A percentile compares a stretch with the other conserved stretches of the same genome.
Conservation (phyloP, 2,113 vertebrate species). For the Mirounga angustirostris region DNA sequence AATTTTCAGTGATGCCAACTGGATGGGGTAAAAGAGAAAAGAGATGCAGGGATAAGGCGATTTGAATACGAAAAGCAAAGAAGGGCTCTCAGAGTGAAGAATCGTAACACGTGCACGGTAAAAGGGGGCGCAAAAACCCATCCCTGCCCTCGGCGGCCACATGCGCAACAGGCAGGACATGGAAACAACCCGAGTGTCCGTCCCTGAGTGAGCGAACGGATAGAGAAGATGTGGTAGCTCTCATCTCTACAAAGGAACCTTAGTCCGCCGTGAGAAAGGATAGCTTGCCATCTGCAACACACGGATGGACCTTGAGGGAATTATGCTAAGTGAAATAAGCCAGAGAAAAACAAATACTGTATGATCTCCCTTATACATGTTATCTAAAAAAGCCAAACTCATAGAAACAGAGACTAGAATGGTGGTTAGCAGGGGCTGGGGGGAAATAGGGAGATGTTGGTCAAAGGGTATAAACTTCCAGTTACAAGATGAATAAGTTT, state of each 20-base stretch:
- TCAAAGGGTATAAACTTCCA: neutral
- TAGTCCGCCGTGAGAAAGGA: neutral
- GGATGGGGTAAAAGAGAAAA: neutral
- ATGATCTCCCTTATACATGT: neutral
- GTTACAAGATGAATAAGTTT: neutral
- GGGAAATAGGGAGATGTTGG: neutral
- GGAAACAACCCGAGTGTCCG: neutral
- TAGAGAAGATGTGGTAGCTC: neutral
- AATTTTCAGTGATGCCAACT: neutral
- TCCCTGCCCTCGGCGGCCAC: neutral
- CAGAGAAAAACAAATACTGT: neutral
- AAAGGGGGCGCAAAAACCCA: neutral
- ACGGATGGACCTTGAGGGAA: neutral
- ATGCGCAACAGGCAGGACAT: neutral
- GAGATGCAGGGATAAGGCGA: neutral
- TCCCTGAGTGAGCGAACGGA: neutral
- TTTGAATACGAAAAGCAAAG: neutral
- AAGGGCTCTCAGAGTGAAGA: neutral
- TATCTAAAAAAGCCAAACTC: neutral
- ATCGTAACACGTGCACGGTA: rapidly evolving
- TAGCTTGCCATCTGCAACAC: neutral
- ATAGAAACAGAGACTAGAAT: neutral
- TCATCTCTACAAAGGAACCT: neutral
- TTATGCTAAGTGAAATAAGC: neutral
- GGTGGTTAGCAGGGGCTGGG: rapidly evolving